These are phyloP conservation scores for Emmelina monodactyla DNA, from an alignment of 2,888 invertebrate genomes.

Conservation along the genomic window DNA sequence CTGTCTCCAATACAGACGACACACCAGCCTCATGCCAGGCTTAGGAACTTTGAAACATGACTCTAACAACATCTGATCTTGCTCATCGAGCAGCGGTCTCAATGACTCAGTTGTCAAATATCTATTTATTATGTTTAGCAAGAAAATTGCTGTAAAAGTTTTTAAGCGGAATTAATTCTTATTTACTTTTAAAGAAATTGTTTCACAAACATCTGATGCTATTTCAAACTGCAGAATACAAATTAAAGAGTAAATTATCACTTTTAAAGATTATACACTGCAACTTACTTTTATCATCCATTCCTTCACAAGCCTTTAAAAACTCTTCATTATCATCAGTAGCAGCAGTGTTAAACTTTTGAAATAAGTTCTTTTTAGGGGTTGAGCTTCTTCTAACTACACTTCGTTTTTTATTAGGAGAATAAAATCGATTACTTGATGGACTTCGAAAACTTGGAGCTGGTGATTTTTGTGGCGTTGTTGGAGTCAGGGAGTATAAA, in stretches of 20 bases:
- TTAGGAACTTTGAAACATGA: conserved; percentile 24
- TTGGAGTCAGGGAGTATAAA: neutral
- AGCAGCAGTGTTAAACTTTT: conserved; percentile 15
- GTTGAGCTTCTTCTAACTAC: conserved; percentile 24
- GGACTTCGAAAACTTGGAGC: neutral
- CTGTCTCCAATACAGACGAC: conserved; percentile 45
- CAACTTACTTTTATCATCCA: conserved; percentile 49
- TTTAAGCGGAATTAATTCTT: no score
- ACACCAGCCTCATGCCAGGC: conserved; percentile 34
- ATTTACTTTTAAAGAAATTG: no score
- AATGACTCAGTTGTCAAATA: conserved; percentile 28
- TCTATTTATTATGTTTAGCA: conserved; percentile 32
- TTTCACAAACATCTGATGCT: no score
- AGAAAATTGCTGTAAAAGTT: conserved; percentile 37
- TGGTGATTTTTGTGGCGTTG: neutral
- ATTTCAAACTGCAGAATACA: no score
- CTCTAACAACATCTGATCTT: conserved; percentile 23
- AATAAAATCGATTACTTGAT: neutral
- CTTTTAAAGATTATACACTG: neutral
- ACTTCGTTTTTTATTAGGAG: conserved; percentile 14
- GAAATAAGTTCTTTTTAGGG: conserved; percentile 28
- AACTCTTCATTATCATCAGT: conserved; percentile 16
- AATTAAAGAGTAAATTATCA: neutral
- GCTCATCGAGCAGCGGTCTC: conserved; percentile 24
- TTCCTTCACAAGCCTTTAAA: conserved; percentile 20